These are phyloP conservation scores for Astyanax mexicanus DNA, from an alignment of 2,797 vertebrate genomes.

Conservation along the genomic window DNA sequence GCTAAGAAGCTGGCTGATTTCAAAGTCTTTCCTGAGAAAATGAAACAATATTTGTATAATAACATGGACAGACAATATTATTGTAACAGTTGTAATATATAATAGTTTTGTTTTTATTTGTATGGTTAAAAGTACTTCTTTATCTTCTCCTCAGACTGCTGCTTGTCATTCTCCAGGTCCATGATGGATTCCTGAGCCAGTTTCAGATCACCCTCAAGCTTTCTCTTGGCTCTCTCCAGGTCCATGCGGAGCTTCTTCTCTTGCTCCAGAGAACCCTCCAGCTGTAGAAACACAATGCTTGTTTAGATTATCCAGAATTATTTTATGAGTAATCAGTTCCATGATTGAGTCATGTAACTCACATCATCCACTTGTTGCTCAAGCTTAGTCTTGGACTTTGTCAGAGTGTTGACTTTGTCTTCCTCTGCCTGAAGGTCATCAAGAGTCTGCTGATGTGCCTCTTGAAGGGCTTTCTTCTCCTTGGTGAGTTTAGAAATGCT, in stretches of 20 bases:
- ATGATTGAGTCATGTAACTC: slow-evolving; percentile 58
- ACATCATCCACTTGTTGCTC: slow-evolving; percentile 91
- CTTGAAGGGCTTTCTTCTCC: slow-evolving; percentile 66
- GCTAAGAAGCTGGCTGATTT: slow-evolving; percentile 84
- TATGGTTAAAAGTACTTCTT: slow-evolving; percentile 79
- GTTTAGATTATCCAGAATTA: neutral
- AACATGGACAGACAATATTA: neutral
- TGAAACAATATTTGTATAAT: neutral
- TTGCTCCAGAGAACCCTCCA: slow-evolving; percentile 82
- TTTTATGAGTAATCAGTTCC: neutral
- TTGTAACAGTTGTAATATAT: too few species aligned
- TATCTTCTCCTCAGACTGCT: slow-evolving; percentile 77
- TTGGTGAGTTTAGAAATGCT: slow-evolving; percentile 74
- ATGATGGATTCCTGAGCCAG: slow-evolving; percentile 40
- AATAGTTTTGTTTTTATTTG: too few species aligned
- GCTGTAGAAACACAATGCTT: slow-evolving; percentile 62
- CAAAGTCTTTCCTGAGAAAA: slow-evolving; percentile 87
- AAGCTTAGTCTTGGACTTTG: slow-evolving; percentile 86
- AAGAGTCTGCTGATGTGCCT: too few species aligned
- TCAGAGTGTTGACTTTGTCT: slow-evolving; percentile 84
- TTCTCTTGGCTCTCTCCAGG: neutral
- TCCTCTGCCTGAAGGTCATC: too few species aligned
- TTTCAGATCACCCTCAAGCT: too few species aligned
- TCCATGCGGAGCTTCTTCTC: neutral
- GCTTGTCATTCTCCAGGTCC: neutral